Evolutionary conservation across 2,797 vertebrate genomes (phyloP), one percentile per base, ranked within the genome.

Genomic region (Mus spretus): DNA sequence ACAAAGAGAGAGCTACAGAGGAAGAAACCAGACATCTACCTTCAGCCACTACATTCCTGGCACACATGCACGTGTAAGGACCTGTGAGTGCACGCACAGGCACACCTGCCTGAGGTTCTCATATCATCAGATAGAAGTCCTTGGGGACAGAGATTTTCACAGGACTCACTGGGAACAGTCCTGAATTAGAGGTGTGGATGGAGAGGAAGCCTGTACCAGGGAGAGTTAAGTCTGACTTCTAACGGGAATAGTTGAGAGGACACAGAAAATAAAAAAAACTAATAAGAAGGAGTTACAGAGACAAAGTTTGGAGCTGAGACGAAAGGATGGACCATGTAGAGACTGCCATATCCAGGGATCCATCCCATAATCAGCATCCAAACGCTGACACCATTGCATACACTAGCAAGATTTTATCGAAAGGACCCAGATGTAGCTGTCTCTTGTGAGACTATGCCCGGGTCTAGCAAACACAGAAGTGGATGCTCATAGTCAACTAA

Each of bases 251-350:
- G 34, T 57, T 80, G 91, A 84, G 70, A 89, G 12, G 40, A 70
- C 90, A 28, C 53, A 77, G 74, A 88, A 78, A 97, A 93, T 15
- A 90, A 70, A 44, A 55, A n/a, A n/a, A n/a, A n/a, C n/a, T n/a
- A n/a, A n/a, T n/a, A n/a, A n/a, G n/a, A n/a, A n/a, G n/a, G n/a
- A n/a, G n/a, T n/a, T n/a, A n/a, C n/a, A n/a, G n/a, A n/a, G n/a
- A n/a, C n/a, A n/a, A n/a, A n/a, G n/a, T n/a, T n/a, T n/a, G n/a
- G n/a, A n/a, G n/a, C n/a, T n/a, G n/a, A n/a, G n/a, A n/a, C n/a
- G n/a, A n/a, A n/a, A n/a, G n/a, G n/a, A n/a, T n/a, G n/a, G n/a
- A n/a, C n/a, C n/a, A n/a, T n/a, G n/a, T n/a, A n/a, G n/a, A n/a
- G n/a, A n/a, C n/a, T n/a, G n/a, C n/a, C n/a, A n/a, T n/a, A n/a